Evolutionary conservation across 2,797 vertebrate genomes (phyloP).

Genomic region (Ptychadena robeensis): DNA sequence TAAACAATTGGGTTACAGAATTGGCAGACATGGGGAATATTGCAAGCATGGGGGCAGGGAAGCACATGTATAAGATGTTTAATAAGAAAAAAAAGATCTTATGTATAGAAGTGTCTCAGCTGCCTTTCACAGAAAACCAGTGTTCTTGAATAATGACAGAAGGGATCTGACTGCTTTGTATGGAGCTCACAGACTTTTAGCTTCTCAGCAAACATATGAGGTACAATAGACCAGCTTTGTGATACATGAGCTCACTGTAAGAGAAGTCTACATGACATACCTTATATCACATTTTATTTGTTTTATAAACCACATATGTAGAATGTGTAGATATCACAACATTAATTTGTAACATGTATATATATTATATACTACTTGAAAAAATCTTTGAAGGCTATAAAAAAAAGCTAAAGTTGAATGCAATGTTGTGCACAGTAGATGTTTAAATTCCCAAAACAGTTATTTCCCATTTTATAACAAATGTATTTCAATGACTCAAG

Average conservation of each 20-base stretch:
- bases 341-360: not conserved
- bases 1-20: not conserved
- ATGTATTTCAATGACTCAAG: no score
- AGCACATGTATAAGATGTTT: not conserved
- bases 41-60: not conserved
- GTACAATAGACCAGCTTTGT: not conserved
- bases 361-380: not conserved
- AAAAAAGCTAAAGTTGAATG: no score
- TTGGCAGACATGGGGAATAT: not conserved
- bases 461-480: no score
- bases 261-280: no score
- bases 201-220: not conserved
- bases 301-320: not conserved
- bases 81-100: not conserved
- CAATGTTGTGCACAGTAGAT: no score
- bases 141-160: not conserved
- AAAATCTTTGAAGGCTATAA: no score
- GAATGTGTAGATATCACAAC: not conserved
- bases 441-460: no score
- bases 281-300: no score
- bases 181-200: not conserved
- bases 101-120: not conserved
- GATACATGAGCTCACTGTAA: not conserved
- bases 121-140: not conserved
- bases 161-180: not conserved